Percentiles rank a stretch among this genome's conserved stretches.
Conservation (phyloP, 1,140 invertebrate species). For the Pseudomyrmex flavicornis region DNA sequence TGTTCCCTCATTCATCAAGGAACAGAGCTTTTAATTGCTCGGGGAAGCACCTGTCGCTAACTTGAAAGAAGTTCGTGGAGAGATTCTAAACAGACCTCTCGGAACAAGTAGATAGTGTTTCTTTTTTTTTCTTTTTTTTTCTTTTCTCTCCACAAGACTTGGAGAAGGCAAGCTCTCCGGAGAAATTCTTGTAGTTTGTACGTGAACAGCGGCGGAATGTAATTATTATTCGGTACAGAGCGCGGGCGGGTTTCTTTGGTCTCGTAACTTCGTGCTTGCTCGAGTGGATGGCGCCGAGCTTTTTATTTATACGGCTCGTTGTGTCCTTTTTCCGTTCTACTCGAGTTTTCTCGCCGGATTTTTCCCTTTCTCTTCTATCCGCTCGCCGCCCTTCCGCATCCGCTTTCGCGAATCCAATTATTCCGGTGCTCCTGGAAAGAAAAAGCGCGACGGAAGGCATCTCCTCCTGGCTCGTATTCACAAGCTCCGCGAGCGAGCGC, state of each 20-base stretch:
- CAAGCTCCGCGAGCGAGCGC: slow-evolving; percentile 32
- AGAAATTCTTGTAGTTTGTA: slow-evolving; percentile 51
- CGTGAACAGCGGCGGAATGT: slow-evolving; percentile 49
- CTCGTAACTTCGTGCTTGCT: slow-evolving; percentile 50
- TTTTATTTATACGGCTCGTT: slow-evolving; percentile 70
- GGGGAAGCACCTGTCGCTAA: slow-evolving; percentile 20
- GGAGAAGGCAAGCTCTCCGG: slow-evolving; percentile 2
- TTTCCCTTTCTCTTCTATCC: background rate
- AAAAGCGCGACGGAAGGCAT: slow-evolving; percentile 57
- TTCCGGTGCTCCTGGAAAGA: slow-evolving; percentile 34
- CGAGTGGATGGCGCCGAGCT: slow-evolving; percentile 28
- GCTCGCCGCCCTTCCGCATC: slow-evolving; percentile 11
- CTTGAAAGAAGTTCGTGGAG: background rate
- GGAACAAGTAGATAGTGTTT: background rate
- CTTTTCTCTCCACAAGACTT: background rate
- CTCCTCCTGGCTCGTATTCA: slow-evolving; percentile 60
- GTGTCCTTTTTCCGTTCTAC: slow-evolving; percentile 22
- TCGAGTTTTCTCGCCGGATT: slow-evolving; percentile 42
- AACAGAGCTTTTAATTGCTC: slow-evolving; percentile 37
- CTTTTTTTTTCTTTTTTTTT: background rate
- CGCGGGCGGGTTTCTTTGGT: slow-evolving; percentile 43
- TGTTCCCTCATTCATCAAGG: background rate
- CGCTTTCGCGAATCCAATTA: slow-evolving; percentile 66
- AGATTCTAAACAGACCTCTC: background rate
- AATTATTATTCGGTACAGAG: slow-evolving; percentile 65